phyloP scores from a whole-genome alignment of 2,888 invertebrate species.

The Dascillus cervinus region DNA sequence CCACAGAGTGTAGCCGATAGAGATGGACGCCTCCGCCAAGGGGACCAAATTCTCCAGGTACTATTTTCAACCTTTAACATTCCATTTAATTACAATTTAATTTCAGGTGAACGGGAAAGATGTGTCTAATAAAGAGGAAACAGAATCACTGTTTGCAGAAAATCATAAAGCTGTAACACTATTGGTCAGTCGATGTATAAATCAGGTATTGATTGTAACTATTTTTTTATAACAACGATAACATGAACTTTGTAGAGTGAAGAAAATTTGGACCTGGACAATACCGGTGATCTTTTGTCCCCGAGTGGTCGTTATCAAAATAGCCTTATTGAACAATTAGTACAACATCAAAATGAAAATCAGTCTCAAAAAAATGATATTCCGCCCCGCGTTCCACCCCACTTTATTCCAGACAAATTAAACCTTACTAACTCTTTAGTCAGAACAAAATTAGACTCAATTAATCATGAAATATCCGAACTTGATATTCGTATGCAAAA shows the following conservation, averaged over 20 bases:
- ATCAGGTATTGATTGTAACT: conserved; percentile 37
- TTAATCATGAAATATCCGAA: conserved; percentile 49
- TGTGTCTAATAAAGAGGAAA: conserved; percentile 52
- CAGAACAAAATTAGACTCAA: conserved; percentile 37
- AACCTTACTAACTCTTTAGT: conserved; percentile 36
- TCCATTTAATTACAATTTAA: conserved; percentile 5
- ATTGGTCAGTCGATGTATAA: conserved; percentile 52
- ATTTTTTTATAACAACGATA: neutral
- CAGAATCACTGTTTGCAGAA: conserved; percentile 53
- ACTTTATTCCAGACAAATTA: conserved; percentile 30
- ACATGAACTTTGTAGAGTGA: conserved; percentile 26
- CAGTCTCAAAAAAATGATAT: conserved; percentile 22
- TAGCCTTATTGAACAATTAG: conserved; percentile 45
- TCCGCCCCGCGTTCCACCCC: conserved; percentile 38
- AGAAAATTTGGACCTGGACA: conserved; percentile 28
- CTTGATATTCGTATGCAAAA: conserved; percentile 53
- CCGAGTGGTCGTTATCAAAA: conserved; percentile 40
- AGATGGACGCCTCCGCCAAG: conserved; percentile 53
- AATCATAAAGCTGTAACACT: conserved; percentile 51
- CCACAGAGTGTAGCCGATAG: conserved; percentile 51
- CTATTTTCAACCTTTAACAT: conserved; percentile 6
- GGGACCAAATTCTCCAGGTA: conserved; percentile 57
- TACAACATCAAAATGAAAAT: conserved; percentile 37
- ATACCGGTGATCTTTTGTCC: conserved; percentile 24
- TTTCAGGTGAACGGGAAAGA: conserved; percentile 51